These are phyloP conservation scores for Myanophis thanlyinensis DNA, from an alignment of 2,113 vertebrate genomes.

Conservation along the genomic window DNA sequence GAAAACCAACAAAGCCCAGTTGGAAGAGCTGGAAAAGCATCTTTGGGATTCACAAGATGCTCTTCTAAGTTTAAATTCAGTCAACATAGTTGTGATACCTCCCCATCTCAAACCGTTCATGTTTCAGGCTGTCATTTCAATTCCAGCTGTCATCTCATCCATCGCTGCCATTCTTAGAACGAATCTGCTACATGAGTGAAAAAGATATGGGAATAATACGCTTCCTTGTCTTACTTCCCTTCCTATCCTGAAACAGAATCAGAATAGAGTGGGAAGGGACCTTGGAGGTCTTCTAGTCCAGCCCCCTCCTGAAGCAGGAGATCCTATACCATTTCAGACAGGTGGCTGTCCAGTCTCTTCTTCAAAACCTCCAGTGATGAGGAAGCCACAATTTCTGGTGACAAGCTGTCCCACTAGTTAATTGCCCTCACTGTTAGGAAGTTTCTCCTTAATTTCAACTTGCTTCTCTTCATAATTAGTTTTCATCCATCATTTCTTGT, in stretches of 20 bases:
- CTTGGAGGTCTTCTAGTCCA: too few species aligned
- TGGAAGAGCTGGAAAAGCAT: not conserved
- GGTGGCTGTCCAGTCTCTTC: too few species aligned
- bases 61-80: not conserved
- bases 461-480: too few species aligned
- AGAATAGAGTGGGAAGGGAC: too few species aligned
- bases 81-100: not conserved
- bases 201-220: not conserved
- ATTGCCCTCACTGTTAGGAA: too few species aligned
- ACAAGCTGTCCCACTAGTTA: too few species aligned
- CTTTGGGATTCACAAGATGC: not conserved
- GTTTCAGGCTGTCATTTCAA: not conserved
- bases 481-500: too few species aligned
- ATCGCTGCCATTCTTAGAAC: not conserved
- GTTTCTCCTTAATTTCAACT: too few species aligned
- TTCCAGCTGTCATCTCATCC: not conserved
- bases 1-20: not conserved
- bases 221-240: not conserved
- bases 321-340: too few species aligned
- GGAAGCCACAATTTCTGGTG: too few species aligned
- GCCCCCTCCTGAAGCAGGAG: too few species aligned
- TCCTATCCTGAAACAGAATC: not conserved
- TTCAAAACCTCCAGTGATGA: too few species aligned
- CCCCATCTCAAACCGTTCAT: not conserved
- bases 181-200: not conserved